Conservation (phyloP, 2,888 invertebrate genomes). For the Caenorhabditis plicata region DNA sequence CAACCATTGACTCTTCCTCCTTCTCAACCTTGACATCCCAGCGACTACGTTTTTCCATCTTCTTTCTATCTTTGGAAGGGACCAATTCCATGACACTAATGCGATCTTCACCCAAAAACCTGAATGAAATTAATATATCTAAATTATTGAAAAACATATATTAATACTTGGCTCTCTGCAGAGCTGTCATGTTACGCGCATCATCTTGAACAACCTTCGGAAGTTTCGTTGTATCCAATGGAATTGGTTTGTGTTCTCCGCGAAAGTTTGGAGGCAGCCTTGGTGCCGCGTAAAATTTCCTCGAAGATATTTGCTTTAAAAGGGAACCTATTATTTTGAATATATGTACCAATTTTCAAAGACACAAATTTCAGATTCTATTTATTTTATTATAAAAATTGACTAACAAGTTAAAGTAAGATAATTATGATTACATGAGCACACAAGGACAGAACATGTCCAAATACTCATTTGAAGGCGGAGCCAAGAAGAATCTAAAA, state of each 20-base stretch:
- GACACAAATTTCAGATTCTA: no score
- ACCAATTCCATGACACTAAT: constrained; percentile 45
- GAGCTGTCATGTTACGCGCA: constrained; percentile 29
- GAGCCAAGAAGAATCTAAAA: no score
- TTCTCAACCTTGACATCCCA: constrained; percentile 41
- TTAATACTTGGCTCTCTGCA: constrained; percentile 39
- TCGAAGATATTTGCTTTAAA: constrained; percentile 42
- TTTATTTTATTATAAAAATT: no score
- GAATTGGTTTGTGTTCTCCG: constrained; percentile 41
- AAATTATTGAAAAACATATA: not conserved
- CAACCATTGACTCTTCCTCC: constrained; percentile 10
- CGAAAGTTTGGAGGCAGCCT: constrained; percentile 43
- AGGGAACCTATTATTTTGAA: not conserved
- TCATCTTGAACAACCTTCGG: constrained; percentile 33
- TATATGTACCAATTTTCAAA: not conserved
- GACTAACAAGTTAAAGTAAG: no score
- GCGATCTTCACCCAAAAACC: constrained; percentile 60
- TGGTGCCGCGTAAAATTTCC: constrained; percentile 45
- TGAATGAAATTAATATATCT: constrained; percentile 13
- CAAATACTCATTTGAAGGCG: no score
- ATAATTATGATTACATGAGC: no score
- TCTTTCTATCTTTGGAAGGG: constrained; percentile 17
- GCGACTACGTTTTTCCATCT: constrained; percentile 31
- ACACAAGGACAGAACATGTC: no score
- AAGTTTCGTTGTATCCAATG: constrained; percentile 37